phyloP scores from a whole-genome alignment of 2,113 vertebrate genomes.

The Erythrolamprus reginae region DNA sequence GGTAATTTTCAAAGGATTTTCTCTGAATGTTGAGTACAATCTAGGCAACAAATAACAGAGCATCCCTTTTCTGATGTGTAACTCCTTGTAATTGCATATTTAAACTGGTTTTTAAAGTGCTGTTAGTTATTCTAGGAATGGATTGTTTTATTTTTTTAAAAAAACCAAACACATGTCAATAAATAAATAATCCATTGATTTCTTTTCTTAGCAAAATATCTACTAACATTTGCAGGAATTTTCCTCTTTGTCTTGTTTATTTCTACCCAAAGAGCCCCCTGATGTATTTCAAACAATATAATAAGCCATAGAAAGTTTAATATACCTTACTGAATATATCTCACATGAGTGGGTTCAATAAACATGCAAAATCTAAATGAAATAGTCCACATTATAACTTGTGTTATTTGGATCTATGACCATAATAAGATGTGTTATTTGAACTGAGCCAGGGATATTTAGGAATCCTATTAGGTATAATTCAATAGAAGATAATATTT shows the following conservation, averaged over 20 bases:
- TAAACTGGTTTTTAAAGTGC: background rate
- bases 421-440: background rate
- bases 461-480: background rate
- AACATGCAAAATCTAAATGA: background rate
- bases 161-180: background rate
- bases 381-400: background rate
- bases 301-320: background rate
- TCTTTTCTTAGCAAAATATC: background rate
- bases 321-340: background rate
- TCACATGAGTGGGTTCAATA: background rate
- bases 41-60: background rate
- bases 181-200: background rate
- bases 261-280: background rate
- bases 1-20: background rate
- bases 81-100: background rate
- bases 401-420: background rate
- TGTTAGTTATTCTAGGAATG: background rate
- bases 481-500: background rate
- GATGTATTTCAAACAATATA: background rate
- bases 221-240: background rate
- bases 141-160: background rate
- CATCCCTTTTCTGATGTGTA: background rate
- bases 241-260: background rate
- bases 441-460: background rate
- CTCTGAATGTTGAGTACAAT: background rate